Percentiles rank a stretch among this genome's conserved stretches.
Conservation (phyloP, 2,113 vertebrate genomes). For the Cairina moschata region DNA sequence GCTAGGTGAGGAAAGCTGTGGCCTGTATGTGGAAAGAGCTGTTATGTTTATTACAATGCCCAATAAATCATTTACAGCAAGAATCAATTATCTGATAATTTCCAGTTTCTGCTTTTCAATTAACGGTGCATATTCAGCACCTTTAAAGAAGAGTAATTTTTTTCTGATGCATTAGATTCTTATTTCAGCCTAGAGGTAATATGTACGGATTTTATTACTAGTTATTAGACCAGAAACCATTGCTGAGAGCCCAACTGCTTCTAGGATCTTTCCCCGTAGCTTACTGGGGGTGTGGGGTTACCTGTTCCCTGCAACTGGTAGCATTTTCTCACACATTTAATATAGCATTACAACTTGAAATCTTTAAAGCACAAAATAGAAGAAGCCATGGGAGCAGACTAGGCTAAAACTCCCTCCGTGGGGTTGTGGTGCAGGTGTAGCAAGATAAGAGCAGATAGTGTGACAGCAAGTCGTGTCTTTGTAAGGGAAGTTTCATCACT, state of each 20-base stretch:
- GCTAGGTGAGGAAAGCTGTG: background rate
- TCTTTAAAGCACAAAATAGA: background rate
- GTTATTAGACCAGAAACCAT: background rate
- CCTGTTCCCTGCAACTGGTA: background rate
- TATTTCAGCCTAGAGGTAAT: background rate
- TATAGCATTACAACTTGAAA: background rate
- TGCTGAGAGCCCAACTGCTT: background rate
- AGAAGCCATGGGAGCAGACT: background rate
- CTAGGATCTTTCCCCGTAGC: background rate
- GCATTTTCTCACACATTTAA: background rate
- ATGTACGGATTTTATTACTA: background rate
- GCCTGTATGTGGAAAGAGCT: background rate
- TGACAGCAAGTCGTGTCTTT: background rate
- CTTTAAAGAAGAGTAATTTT: background rate
- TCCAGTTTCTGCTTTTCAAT: background rate
- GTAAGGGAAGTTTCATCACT: background rate
- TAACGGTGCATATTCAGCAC: background rate
- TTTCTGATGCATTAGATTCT: background rate
- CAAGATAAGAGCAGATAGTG: background rate
- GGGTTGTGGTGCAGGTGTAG: background rate
- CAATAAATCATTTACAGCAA: background rate
- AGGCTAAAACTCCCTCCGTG: background rate
- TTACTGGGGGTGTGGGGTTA: fast-evolving
- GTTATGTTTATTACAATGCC: background rate
- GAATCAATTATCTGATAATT: background rate